Percentiles rank a stretch among this genome's conserved stretches.
Evolutionary conservation across 2,888 invertebrate species (phyloP).

Genomic region (Cactoblastis cactorum): DNA sequence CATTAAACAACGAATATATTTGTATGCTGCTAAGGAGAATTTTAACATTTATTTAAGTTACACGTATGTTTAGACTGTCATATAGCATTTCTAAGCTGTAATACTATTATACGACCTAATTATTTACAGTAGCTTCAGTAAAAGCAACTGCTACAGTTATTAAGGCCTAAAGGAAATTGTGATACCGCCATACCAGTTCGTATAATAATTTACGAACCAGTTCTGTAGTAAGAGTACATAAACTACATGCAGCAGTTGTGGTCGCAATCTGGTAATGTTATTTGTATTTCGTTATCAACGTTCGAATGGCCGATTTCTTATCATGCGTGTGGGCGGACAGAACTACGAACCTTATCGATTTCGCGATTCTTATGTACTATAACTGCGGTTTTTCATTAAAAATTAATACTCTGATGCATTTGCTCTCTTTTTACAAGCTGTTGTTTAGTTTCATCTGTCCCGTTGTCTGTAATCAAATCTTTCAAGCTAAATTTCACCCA

Average conservation of each 20-base stretch:
- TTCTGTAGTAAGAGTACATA: too few relatives aligned
- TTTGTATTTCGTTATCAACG: constrained; percentile 17
- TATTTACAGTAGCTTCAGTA: not conserved
- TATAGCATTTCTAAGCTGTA: too few relatives aligned
- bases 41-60: not conserved
- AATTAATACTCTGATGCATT: too few relatives aligned
- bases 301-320: constrained; percentile 12
- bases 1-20: constrained; percentile 19
- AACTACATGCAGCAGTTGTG: not conserved
- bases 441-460: too few relatives aligned
- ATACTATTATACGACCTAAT: too few relatives aligned
- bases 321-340: constrained; percentile 32
- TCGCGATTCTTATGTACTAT: constrained; percentile 2
- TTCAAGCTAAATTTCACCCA: too few relatives aligned
- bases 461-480: too few relatives aligned
- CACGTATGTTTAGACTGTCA: too few relatives aligned
- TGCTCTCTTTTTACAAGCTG: too few relatives aligned
- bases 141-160: not conserved
- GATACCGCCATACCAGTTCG: not conserved
- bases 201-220: not conserved
- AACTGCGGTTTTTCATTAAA: not conserved
- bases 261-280: constrained; percentile 8
- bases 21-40: not conserved
- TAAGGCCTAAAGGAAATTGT: not conserved
- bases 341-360: constrained; percentile 17